These are phyloP conservation scores for Trissolcus brochymenae DNA, from an alignment of 2,888 invertebrate species.

Conservation along the genomic window DNA sequence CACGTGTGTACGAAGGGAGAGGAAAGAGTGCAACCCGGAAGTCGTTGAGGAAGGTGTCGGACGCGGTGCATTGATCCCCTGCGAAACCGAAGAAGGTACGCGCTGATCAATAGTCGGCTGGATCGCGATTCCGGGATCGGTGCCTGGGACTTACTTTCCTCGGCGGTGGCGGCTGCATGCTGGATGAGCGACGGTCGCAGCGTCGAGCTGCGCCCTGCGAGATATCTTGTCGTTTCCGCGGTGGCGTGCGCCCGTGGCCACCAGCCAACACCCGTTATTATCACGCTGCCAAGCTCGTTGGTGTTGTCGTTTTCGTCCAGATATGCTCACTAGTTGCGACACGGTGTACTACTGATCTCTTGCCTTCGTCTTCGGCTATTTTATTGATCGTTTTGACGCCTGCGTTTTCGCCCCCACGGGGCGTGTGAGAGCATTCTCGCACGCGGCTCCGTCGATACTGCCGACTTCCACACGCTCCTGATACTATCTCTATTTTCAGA, in stretches of 20 bases:
- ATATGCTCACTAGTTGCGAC: conserved; percentile 69
- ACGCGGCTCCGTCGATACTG: conserved; percentile 56
- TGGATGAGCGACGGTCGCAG: conserved; percentile 71
- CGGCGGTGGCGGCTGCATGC: conserved; percentile 88
- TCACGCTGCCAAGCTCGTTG: conserved; percentile 25
- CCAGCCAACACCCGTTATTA: conserved; percentile 25
- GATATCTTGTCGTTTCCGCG: conserved; percentile 7
- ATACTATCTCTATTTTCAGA: conserved; percentile 28
- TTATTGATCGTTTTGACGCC: conserved; percentile 75
- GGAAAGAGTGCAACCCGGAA: conserved; percentile 3
- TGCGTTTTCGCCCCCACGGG: conserved; percentile 64
- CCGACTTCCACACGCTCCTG: conserved; percentile 30
- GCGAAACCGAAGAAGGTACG: neutral
- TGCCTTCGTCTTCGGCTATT: conserved; percentile 70
- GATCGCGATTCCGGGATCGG: conserved; percentile 1
- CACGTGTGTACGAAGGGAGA: neutral
- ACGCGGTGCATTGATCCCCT: conserved; percentile 26
- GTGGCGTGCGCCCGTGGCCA: conserved; percentile 20
- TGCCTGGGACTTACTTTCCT: conserved; percentile 83
- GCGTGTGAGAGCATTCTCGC: conserved; percentile 47
- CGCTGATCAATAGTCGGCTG: conserved; percentile 24
- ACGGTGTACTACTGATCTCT: conserved; percentile 73
- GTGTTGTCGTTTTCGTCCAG: conserved; percentile 49
- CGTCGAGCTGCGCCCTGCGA: conserved; percentile 57
- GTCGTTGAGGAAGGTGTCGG: neutral